Evolutionary conservation across 2,888 invertebrate genomes (phyloP).

Genomic region (Tinea pellionella): DNA sequence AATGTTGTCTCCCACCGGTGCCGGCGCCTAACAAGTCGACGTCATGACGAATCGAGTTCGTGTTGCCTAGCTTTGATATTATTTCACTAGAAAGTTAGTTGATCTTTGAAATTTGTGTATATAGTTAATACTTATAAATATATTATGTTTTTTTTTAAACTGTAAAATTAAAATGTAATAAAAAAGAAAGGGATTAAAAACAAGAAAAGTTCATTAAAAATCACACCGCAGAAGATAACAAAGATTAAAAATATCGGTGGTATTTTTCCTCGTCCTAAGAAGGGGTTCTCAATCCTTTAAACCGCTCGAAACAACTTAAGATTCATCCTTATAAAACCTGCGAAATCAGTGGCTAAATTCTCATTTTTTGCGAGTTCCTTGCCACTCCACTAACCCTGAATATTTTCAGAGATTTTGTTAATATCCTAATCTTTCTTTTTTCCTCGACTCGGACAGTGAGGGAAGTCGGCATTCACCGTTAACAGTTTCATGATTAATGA

Average conservation of each 20-base stretch:
- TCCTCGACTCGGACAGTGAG: conserved; percentile 41
- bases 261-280: conserved; percentile 42
- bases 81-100: background rate
- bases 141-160: no score
- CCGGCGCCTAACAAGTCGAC: background rate
- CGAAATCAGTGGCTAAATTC: conserved; percentile 40
- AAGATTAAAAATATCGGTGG: conserved; percentile 54
- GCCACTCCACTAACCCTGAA: conserved; percentile 58
- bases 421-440: conserved; percentile 62
- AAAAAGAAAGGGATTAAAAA: conserved; percentile 31
- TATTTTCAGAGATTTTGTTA: conserved; percentile 61
- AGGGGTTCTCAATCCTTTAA: conserved; percentile 57
- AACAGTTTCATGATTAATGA: conserved; percentile 71
- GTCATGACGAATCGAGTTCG: conserved; percentile 11
- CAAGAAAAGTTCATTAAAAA: conserved; percentile 22
- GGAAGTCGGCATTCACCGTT: conserved; percentile 63
- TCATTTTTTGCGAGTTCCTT: conserved; percentile 48
- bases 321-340: conserved; percentile 49
- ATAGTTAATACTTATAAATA: background rate
- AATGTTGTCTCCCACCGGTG: conserved; percentile 7
- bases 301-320: conserved; percentile 57
- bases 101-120: background rate
- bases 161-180: background rate
- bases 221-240: conserved; percentile 46
- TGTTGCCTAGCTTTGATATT: background rate